phyloP scores from a whole-genome alignment of 2,113 vertebrate species.

The Pachypanchax playfairii region DNA sequence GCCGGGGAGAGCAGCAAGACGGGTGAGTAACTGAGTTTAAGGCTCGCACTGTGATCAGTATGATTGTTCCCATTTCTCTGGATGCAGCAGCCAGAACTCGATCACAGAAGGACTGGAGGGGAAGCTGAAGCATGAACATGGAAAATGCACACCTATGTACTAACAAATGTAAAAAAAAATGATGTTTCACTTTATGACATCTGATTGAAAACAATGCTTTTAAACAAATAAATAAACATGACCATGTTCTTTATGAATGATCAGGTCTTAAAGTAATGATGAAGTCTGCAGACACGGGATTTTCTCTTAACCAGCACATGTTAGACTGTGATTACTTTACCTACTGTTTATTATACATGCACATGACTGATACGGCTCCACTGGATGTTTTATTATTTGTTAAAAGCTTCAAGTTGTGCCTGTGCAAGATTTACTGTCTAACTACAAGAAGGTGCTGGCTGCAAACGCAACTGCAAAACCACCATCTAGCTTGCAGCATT shows the following conservation, averaged over 20 bases:
- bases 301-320: slow-evolving; percentile 62
- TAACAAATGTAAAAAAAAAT: slow-evolving; percentile 20
- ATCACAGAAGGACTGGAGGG: slow-evolving; percentile 8
- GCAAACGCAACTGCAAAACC: slow-evolving; percentile 26
- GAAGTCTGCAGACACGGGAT: slow-evolving; percentile 11
- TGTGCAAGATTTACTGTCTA: slow-evolving; percentile 43
- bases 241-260: slow-evolving; percentile 14
- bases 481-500: slow-evolving; percentile 36
- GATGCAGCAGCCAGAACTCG: slow-evolving; percentile 16
- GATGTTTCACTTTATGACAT: slow-evolving; percentile 15
- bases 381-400: slow-evolving; percentile 44
- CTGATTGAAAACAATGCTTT: slow-evolving; percentile 33
- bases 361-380: slow-evolving; percentile 44
- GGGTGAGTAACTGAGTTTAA: slow-evolving; percentile 75
- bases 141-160: slow-evolving; percentile 11
- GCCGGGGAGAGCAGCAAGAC: slow-evolving; percentile 80
- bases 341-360: slow-evolving; percentile 54
- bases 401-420: slow-evolving; percentile 53
- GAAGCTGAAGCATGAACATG: slow-evolving; percentile 5
- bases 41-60: slow-evolving; percentile 18
- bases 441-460: slow-evolving; percentile 25
- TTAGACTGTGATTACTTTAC: slow-evolving; percentile 57
- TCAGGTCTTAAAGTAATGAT: slow-evolving; percentile 8
- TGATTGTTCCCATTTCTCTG: too few species aligned
- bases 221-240: slow-evolving; percentile 18